Percentiles rank a stretch among this genome's conserved stretches.
Conservation (phyloP, 2,888 invertebrate genomes). For the Drosophila ezoana region DNA sequence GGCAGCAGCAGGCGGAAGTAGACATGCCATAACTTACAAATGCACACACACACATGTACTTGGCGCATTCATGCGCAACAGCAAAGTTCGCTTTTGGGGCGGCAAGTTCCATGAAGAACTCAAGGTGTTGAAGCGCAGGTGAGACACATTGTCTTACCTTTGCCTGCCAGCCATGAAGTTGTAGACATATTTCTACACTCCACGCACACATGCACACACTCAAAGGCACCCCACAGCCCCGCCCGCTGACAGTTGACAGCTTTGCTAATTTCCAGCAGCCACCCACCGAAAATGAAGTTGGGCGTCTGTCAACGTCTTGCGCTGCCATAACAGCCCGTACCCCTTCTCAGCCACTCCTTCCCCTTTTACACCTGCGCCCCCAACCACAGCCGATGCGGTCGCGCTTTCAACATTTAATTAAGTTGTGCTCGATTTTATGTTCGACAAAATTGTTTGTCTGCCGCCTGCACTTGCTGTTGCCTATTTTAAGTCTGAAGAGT, state of each 20-base stretch:
- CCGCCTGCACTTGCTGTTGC: conserved; percentile 44
- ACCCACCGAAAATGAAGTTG: conserved; percentile 66
- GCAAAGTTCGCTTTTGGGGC: conserved; percentile 42
- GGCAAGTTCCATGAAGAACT: conserved; percentile 56
- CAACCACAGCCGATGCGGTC: conserved; percentile 64
- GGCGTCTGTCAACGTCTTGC: conserved; percentile 63
- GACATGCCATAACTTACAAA: conserved; percentile 75
- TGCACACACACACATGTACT: conserved; percentile 18
- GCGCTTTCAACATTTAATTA: conserved; percentile 78
- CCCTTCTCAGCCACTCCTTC: neutral
- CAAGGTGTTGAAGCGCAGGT: conserved; percentile 76
- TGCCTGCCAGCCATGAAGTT: conserved; percentile 62
- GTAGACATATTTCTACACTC: conserved; percentile 53
- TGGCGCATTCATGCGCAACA: conserved; percentile 43
- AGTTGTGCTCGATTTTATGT: conserved; percentile 79
- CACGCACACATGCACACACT: conserved; percentile 16
- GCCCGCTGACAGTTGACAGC: conserved; percentile 75
- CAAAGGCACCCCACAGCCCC: neutral
- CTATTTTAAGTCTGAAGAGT: conserved; percentile 48
- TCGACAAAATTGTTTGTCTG: conserved; percentile 73
- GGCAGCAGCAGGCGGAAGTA: conserved; percentile 60
- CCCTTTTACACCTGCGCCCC: neutral
- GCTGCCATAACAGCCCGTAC: conserved; percentile 17
- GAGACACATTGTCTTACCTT: conserved; percentile 67
- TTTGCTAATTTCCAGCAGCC: conserved; percentile 76